phyloP scores from a whole-genome alignment of 2,888 invertebrate genomes.

The Calliopum simillimum region DNA sequence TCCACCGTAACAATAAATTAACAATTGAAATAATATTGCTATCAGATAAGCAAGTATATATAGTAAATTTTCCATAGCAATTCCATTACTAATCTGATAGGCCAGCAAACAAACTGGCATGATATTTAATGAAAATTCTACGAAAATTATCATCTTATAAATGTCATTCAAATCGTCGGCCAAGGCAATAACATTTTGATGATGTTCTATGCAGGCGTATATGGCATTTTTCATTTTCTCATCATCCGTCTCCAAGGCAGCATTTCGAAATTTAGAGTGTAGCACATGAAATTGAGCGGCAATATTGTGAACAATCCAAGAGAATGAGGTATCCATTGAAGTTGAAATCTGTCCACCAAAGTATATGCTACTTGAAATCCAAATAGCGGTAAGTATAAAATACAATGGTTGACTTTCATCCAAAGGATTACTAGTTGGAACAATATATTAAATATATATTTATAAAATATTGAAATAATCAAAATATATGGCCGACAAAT shows the following conservation, averaged over 20 bases:
- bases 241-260: background rate
- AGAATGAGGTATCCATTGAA: conserved; percentile 38
- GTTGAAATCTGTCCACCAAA: too few species aligned
- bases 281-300: conserved; percentile 43
- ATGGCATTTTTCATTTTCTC: conserved; percentile 5
- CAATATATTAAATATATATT: too few species aligned
- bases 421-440: too few species aligned
- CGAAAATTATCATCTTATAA: conserved; percentile 40
- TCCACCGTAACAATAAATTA: conserved; percentile 45
- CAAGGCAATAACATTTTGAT: background rate
- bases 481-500: too few species aligned
- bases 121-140: conserved; percentile 36
- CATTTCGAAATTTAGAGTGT: conserved; percentile 30
- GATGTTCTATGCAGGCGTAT: conserved; percentile 37
- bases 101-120: conserved; percentile 41
- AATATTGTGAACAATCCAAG: conserved; percentile 43
- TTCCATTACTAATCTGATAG: conserved; percentile 39
- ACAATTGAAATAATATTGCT: conserved; percentile 40
- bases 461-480: too few species aligned
- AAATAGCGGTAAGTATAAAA: too few species aligned
- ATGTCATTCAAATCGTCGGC: conserved; percentile 33
- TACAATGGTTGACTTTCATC: too few species aligned
- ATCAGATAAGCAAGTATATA: conserved; percentile 35
- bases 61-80: conserved; percentile 19
- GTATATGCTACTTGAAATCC: too few species aligned